Base-by-base conservation (phyloP, 2,888 invertebrate genomes). In the Andricus quercusramuli region DNA sequence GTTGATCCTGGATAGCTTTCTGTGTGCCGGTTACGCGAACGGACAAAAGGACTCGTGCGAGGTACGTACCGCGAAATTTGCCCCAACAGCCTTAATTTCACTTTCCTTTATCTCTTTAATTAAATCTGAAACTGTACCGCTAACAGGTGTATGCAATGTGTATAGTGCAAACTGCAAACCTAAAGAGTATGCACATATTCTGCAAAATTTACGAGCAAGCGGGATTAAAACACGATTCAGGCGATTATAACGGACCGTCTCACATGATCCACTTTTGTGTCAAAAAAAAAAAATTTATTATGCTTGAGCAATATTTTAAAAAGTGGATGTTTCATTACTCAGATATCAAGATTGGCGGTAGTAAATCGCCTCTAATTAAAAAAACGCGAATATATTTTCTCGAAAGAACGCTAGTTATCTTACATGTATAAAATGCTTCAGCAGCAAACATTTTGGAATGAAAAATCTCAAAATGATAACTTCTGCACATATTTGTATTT, bases 41-140 rank as follows among this genome's bases (percentile, higher is more conserved):
- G 98, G 98, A 0, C 96, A 97, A 90, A 97, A 97, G 92, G 98
- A 98, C 91, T 98, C 98, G 13, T 98, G 98, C 91, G 98, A 98
- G 94, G 98, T 97, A 93, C 78, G 79, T 78, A 77, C 20, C 47
- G 3, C 22, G 9, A 79, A 70, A 51, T 78, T 74, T 56, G 32
- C 29, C 20, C 70, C 17, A 70, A 59, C 22, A 77, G 47, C 56
- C 59, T 59, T 77, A 29, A 66, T 80, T 80, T 85, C 82, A 82
- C 84, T 85, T 85, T 85, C 80, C 59, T 78, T 67, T 62, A 78
- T 78, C 79, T 70, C 59, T 78, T 78, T 79, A 83, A 83, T 84
- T 83, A 83, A 81, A 84, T 83, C 79, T 80, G 80, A 80, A 84
- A 81, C 82, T 79, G 79, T 82, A 82, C 66, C 79, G 78, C 67